phyloP scores from a whole-genome alignment of 2,888 invertebrate genomes.

The Philopedon plagiatum region DNA sequence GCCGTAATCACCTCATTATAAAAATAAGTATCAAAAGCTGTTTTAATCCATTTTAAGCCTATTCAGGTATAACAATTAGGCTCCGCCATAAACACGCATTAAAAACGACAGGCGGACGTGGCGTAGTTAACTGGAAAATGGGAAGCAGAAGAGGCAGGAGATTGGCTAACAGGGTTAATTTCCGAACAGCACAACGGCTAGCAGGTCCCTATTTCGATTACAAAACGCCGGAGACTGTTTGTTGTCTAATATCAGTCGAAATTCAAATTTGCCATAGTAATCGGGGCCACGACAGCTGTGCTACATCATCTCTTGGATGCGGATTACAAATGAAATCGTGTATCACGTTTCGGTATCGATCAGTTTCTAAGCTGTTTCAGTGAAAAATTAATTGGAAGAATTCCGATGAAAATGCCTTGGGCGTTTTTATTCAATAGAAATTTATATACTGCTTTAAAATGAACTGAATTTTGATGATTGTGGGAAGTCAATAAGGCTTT shows the following conservation, averaged over 20 bases:
- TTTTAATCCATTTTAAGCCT: conserved; percentile 18
- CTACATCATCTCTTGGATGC: conserved; percentile 41
- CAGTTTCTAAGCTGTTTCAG: conserved; percentile 18
- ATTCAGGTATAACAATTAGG: conserved; percentile 33
- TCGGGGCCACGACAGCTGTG: conserved; percentile 44
- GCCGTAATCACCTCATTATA: too few relatives aligned
- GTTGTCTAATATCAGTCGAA: conserved; percentile 47
- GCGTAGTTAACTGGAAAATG: conserved; percentile 46
- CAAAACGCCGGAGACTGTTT: conserved; percentile 49
- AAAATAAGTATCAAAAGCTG: not conserved
- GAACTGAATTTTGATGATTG: not conserved
- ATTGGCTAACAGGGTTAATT: conserved; percentile 46
- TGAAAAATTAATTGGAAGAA: conserved; percentile 21
- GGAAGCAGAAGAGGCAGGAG: conserved; percentile 39
- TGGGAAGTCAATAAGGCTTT: not conserved
- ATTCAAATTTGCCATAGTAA: conserved; percentile 47
- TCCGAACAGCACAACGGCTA: conserved; percentile 36
- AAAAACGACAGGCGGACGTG: conserved; percentile 32
- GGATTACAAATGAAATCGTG: conserved; percentile 42
- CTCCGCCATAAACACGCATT: conserved; percentile 29
- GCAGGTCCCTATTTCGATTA: conserved; percentile 34
- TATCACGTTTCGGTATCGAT: conserved; percentile 19
- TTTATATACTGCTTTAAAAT: not conserved
- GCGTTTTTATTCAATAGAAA: not conserved
- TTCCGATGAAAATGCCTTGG: conserved; percentile 2